Conservation (phyloP, 2,888 invertebrate genomes). For the Uropetala carovei region DNA sequence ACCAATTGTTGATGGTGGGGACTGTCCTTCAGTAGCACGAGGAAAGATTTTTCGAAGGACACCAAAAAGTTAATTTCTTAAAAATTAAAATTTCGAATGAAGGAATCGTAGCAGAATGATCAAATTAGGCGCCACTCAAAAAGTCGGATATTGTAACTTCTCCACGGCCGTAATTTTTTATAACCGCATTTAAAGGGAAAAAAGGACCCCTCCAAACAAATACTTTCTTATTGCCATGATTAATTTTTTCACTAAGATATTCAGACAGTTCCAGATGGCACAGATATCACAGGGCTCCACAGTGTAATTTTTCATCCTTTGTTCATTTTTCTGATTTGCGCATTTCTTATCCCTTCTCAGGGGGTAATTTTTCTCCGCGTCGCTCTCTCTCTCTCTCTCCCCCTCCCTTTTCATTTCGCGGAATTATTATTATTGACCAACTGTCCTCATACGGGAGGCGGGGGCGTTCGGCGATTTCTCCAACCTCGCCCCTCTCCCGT, state of each 20-base stretch:
- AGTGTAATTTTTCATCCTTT: conserved; percentile 53
- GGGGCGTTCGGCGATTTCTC: not conserved
- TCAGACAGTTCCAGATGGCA: conserved; percentile 30
- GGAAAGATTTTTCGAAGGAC: no score
- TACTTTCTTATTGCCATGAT: not conserved
- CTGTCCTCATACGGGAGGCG: conserved; percentile 1
- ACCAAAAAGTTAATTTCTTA: no score
- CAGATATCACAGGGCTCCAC: not conserved
- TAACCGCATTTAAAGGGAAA: not conserved
- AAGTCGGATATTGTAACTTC: conserved; percentile 10
- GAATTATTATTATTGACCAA: conserved; percentile 57
- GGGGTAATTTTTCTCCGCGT: conserved; percentile 24
- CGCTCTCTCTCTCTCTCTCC: not conserved
- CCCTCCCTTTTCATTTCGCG: conserved; percentile 26
- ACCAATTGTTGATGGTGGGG: no score
- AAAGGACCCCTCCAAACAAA: not conserved
- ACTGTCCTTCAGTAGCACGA: no score
- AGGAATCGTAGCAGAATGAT: not conserved
- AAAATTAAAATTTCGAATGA: no score
- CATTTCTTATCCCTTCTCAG: not conserved
- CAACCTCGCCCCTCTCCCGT: no score
- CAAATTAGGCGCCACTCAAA: conserved; percentile 14
- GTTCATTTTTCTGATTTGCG: conserved; percentile 37
- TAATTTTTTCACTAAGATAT: conserved; percentile 10
- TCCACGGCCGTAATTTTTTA: not conserved